These are phyloP conservation scores for Drosophila fuyamai DNA, from an alignment of 1,140 invertebrate species.

Conservation along the genomic window DNA sequence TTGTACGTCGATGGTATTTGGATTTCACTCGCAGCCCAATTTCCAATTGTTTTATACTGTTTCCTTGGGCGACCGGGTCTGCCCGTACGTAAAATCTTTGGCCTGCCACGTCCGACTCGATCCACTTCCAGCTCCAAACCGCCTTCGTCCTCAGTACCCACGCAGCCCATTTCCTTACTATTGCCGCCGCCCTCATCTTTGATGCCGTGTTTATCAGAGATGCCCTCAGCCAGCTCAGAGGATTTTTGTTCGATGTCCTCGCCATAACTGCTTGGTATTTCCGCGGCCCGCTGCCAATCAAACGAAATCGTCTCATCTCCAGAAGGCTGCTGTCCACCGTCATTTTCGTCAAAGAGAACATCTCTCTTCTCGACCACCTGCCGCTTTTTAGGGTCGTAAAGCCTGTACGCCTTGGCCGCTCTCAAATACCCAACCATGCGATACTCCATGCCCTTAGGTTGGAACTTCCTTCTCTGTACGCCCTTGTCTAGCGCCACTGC, in stretches of 20 bases:
- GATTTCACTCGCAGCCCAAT: background rate
- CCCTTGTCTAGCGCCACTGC: slow-evolving; percentile 2
- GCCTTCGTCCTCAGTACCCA: background rate
- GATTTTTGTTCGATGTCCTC: background rate
- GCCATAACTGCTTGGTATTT: no score
- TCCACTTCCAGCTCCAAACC: no score
- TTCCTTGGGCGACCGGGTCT: background rate
- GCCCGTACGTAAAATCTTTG: background rate
- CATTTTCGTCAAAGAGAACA: background rate
- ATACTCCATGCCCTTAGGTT: background rate
- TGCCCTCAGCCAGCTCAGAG: background rate
- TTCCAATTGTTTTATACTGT: background rate
- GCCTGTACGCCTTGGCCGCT: background rate
- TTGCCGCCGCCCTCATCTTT: background rate
- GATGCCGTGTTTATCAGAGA: background rate
- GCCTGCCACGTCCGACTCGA: no score
- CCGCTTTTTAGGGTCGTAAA: background rate
- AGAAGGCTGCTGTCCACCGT: background rate
- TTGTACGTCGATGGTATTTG: slow-evolving; percentile 1
- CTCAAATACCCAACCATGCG: background rate
- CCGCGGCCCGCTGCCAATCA: background rate
- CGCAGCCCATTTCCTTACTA: background rate
- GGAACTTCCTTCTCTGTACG: background rate
- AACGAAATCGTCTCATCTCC: background rate
- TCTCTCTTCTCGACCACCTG: slow-evolving; percentile 3